Percentiles rank a stretch among this genome's conserved stretches.
phyloP scores from a whole-genome alignment of 2,113 vertebrate species.

The Thunnus maccoyii region DNA sequence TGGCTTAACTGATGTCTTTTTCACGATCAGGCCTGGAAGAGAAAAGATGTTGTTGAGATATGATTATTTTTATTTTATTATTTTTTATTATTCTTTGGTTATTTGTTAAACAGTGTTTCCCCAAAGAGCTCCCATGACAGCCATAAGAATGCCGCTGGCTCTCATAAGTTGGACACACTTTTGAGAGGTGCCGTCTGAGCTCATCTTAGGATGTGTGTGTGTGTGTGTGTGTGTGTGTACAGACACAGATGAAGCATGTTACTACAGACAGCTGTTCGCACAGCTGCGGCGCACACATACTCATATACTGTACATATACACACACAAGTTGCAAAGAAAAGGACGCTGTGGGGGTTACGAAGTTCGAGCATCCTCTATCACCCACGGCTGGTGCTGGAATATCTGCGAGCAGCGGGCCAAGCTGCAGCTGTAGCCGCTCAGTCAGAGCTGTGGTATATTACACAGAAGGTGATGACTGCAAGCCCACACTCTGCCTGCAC shows the following conservation, averaged over 20 bases:
- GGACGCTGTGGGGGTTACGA: slow-evolving; percentile 53
- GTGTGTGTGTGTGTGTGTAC: slow-evolving; percentile 6
- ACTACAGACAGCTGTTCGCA: slow-evolving; percentile 71
- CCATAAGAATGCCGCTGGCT: slow-evolving; percentile 25
- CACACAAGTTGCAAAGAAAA: slow-evolving; percentile 43
- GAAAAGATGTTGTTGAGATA: neutral
- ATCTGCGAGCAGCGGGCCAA: slow-evolving; percentile 37
- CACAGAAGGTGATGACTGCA: slow-evolving; percentile 50
- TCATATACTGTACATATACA: neutral
- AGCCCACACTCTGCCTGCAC: slow-evolving; percentile 36
- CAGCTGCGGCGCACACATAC: slow-evolving; percentile 62
- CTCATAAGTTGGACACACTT: slow-evolving; percentile 43
- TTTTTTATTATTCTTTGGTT: slow-evolving; percentile 12
- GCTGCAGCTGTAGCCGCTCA: slow-evolving; percentile 68
- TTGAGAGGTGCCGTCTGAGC: slow-evolving; percentile 42
- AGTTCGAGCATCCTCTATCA: slow-evolving; percentile 69
- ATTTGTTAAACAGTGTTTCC: slow-evolving; percentile 11
- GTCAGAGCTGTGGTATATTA: slow-evolving; percentile 49
- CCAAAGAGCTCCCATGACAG: slow-evolving; percentile 24
- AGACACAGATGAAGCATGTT: slow-evolving; percentile 52
- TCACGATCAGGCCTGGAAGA: neutral
- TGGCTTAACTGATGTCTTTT: neutral
- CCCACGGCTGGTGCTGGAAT: slow-evolving; percentile 53
- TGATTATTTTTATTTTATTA: neutral
- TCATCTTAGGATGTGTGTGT: slow-evolving; percentile 23